Evolutionary conservation across 2,797 vertebrate species (phyloP).

Genomic region (Sebastes kiyomatsui): DNA sequence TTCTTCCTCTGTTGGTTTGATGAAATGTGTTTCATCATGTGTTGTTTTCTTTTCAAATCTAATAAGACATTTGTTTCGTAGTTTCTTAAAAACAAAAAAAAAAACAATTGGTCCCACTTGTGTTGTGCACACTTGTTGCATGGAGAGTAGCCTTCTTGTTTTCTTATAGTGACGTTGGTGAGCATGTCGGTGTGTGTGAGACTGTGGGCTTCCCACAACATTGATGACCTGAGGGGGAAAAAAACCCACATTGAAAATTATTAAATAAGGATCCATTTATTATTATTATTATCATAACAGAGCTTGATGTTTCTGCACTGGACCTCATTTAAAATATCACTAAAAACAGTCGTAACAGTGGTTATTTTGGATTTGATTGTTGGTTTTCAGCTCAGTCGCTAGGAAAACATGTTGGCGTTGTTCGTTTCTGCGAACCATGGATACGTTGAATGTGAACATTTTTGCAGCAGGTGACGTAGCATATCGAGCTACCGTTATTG

Average conservation of each 20-base stretch:
- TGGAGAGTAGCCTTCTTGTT: conserved; percentile 80
- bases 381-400: too few species aligned
- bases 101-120: conserved; percentile 65
- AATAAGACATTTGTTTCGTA: conserved; percentile 64
- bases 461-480: neutral
- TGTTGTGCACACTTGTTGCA: conserved; percentile 84
- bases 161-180: conserved; percentile 75
- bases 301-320: conserved; percentile 29
- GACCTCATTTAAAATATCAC: conserved; percentile 21
- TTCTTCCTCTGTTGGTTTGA: conserved; percentile 69
- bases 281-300: neutral
- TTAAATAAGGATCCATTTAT: neutral
- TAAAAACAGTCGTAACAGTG: neutral
- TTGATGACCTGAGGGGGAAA: conserved; percentile 1
- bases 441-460: neutral
- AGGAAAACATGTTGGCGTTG: too few species aligned
- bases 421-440: too few species aligned
- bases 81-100: conserved; percentile 57
- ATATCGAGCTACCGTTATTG: neutral
- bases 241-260: neutral
- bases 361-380: neutral
- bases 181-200: conserved; percentile 76
- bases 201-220: conserved; percentile 17
- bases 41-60: conserved; percentile 46
- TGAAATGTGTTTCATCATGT: conserved; percentile 69